These are phyloP conservation scores for Rhagonycha lutea DNA, from an alignment of 2,888 invertebrate genomes.

Conservation along the genomic window DNA sequence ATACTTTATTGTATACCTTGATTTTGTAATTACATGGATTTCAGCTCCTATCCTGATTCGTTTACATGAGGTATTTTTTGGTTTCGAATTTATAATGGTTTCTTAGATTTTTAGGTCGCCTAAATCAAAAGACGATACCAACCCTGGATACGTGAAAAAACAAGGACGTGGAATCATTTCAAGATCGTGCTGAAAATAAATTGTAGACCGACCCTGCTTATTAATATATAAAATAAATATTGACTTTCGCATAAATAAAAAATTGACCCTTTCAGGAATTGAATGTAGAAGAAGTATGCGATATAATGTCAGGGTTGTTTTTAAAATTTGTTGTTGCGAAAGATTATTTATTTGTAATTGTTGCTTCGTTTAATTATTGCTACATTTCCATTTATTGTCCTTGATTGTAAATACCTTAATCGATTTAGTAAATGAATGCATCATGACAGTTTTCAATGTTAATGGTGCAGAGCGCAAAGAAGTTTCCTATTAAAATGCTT, in stretches of 20 bases:
- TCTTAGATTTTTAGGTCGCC: too few relatives aligned
- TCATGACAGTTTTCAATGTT: background rate
- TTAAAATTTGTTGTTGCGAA: background rate
- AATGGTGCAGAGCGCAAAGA: background rate
- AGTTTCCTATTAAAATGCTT: background rate
- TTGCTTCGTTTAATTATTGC: background rate
- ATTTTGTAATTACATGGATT: too few relatives aligned
- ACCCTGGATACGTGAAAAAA: background rate
- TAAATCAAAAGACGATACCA: background rate
- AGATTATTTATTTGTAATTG: background rate
- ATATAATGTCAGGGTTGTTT: conserved; percentile 20
- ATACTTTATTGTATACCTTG: too few relatives aligned
- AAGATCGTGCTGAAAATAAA: background rate
- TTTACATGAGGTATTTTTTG: too few relatives aligned
- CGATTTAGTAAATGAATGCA: background rate
- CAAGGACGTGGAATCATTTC: background rate
- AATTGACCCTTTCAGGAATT: conserved; percentile 7
- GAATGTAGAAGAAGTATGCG: conserved; percentile 4
- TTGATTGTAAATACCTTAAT: background rate
- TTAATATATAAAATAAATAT: background rate
- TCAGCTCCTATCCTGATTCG: too few relatives aligned
- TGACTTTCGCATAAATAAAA: background rate
- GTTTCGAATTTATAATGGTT: too few relatives aligned
- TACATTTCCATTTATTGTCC: background rate
- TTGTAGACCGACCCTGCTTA: background rate